A percentile compares a stretch with the other conserved stretches of the same genome.
Conservation (phyloP, 2,888 invertebrate genomes). For the Thymelicus sylvestris region DNA sequence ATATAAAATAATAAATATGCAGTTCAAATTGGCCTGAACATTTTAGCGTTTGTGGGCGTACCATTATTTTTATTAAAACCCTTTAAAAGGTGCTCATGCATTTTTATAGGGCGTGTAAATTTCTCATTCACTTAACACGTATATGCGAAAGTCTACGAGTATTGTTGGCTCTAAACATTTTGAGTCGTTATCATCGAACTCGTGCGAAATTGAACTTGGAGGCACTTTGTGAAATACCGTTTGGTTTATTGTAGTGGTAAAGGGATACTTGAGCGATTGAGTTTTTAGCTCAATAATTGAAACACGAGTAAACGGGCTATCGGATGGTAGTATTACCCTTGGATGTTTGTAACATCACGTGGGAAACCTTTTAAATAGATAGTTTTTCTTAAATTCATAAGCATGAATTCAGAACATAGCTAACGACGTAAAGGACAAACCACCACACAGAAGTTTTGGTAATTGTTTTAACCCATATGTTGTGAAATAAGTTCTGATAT, state of each 20-base stretch:
- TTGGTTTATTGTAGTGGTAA: conserved; percentile 5
- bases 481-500: too few species aligned
- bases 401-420: too few species aligned
- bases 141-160: conserved; percentile 64
- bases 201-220: conserved; percentile 56
- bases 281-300: neutral
- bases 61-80: conserved; percentile 63
- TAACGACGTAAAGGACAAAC: too few species aligned
- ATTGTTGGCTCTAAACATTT: conserved; percentile 58
- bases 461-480: too few species aligned
- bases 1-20: conserved; percentile 31
- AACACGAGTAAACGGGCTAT: too few species aligned
- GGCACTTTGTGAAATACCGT: conserved; percentile 27
- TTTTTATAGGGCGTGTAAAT: conserved; percentile 58
- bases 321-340: too few species aligned
- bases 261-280: neutral
- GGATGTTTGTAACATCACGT: too few species aligned
- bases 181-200: conserved; percentile 58
- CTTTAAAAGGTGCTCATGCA: conserved; percentile 53
- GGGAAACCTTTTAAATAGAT: too few species aligned
- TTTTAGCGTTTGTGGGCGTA: conserved; percentile 58
- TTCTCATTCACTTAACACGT: conserved; percentile 66
- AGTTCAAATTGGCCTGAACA: conserved; percentile 31
- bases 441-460: too few species aligned
- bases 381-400: too few species aligned